Evolutionary conservation across 2,113 vertebrate genomes (phyloP).

Genomic region (Motacilla alba): DNA sequence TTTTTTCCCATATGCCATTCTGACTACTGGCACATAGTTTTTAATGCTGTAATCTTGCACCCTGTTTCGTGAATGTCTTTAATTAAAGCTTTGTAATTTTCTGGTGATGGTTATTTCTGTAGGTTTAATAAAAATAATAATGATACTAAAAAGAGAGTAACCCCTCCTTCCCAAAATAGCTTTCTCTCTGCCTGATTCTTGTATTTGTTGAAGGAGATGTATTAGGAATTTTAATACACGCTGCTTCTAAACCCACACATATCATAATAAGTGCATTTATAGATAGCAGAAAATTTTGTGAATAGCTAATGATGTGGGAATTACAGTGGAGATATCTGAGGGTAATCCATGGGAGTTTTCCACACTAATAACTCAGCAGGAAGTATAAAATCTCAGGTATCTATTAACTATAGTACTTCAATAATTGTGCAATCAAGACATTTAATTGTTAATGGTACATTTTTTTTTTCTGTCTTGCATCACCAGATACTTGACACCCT

Average conservation of each 20-base stretch:
- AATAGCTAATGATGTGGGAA: neutral
- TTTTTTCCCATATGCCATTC: constrained; percentile 51
- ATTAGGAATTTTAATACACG: neutral
- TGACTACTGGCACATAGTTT: constrained; percentile 28
- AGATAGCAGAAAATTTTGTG: neutral
- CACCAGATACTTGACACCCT: neutral
- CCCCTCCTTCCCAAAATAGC: neutral
- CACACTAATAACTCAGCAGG: neutral
- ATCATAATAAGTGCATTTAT: neutral
- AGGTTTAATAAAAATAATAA: neutral
- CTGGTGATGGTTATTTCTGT: neutral
- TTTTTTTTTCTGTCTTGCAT: neutral
- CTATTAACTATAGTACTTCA: neutral
- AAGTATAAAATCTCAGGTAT: neutral
- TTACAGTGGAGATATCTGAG: neutral
- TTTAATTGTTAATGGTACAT: neutral
- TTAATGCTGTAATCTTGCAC: constrained; percentile 16
- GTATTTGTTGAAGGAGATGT: neutral
- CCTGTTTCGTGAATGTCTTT: neutral
- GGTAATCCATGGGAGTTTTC: neutral
- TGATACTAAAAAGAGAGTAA: neutral
- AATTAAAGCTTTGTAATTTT: constrained; percentile 21
- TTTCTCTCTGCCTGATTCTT: neutral
- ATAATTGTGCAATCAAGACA: neutral
- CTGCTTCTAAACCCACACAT: neutral